Conservation (phyloP, 2,797 vertebrate species). For the Chaetodon trifasciatus region DNA sequence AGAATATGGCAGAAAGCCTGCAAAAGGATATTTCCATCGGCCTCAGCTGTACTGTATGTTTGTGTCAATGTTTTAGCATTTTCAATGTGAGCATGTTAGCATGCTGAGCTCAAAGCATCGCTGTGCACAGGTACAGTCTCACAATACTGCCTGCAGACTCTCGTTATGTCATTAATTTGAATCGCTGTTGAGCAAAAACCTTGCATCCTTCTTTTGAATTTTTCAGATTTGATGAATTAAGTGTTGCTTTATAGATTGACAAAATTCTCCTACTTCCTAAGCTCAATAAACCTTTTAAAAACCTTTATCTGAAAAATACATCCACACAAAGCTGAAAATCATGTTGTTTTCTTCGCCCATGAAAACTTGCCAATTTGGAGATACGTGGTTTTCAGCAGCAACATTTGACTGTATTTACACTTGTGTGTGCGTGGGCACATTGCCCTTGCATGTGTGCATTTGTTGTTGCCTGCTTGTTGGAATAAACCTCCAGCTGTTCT, state of each 20-base stretch:
- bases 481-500: constrained; percentile 31
- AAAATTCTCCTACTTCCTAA: background rate
- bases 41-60: background rate
- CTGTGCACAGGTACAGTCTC: background rate
- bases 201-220: background rate
- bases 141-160: background rate
- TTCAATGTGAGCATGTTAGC: background rate
- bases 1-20: too few relatives aligned
- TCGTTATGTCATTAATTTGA: background rate
- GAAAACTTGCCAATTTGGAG: background rate
- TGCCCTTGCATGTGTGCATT: constrained; percentile 5
- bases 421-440: background rate
- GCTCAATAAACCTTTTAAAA: background rate
- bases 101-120: background rate
- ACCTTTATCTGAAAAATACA: background rate
- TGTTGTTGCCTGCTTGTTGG: constrained; percentile 13
- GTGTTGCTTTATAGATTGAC: background rate
- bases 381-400: constrained; percentile 1
- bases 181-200: background rate
- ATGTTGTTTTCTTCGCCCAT: background rate
- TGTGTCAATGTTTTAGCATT: background rate
- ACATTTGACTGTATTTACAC: constrained; percentile 4
- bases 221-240: background rate
- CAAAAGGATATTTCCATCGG: background rate
- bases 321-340: constrained; percentile 3